A percentile compares a stretch with the other conserved stretches of the same genome.
Conservation (phyloP, 2,888 invertebrate genomes). For the Crocallis elinguaria region DNA sequence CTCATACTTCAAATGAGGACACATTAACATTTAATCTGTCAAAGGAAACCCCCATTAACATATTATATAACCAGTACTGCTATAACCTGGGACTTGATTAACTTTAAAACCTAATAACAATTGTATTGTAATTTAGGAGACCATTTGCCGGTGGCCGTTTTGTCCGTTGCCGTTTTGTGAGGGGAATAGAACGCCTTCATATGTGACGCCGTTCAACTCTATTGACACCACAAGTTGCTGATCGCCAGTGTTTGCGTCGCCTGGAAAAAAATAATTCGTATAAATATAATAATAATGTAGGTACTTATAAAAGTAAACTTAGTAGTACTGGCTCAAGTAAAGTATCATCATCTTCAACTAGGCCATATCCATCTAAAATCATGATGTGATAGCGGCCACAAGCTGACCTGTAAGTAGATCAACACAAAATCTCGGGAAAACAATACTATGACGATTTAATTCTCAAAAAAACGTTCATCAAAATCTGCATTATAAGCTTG, state of each 20-base stretch:
- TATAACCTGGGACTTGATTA: conserved; percentile 11
- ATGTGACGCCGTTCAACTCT: conserved; percentile 97
- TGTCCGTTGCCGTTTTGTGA: conserved; percentile 72
- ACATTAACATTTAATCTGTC: conserved; percentile 3
- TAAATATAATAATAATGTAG: background rate
- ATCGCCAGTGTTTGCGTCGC: conserved; percentile 92
- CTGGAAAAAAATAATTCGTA: conserved; percentile 74
- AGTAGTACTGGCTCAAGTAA: too few species aligned
- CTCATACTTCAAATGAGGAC: background rate
- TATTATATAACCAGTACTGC: background rate
- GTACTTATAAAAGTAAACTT: too few species aligned
- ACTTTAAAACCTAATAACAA: conserved; percentile 35
- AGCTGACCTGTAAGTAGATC: too few species aligned
- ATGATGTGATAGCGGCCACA: too few species aligned
- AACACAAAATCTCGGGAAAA: too few species aligned
- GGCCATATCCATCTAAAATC: too few species aligned
- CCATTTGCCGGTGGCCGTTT: conserved; percentile 76
- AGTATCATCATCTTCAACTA: too few species aligned
- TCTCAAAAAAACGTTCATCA: too few species aligned
- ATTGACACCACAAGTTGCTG: conserved; percentile 97
- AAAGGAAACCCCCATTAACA: conserved; percentile 1
- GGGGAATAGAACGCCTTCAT: conserved; percentile 95
- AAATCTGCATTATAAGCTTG: too few species aligned
- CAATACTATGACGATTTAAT: too few species aligned
- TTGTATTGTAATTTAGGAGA: conserved; percentile 58